Evolutionary conservation across 2,888 invertebrate species (phyloP), one percentile per base, ranked within the genome.

Genomic region (Vesta saturnalis): DNA sequence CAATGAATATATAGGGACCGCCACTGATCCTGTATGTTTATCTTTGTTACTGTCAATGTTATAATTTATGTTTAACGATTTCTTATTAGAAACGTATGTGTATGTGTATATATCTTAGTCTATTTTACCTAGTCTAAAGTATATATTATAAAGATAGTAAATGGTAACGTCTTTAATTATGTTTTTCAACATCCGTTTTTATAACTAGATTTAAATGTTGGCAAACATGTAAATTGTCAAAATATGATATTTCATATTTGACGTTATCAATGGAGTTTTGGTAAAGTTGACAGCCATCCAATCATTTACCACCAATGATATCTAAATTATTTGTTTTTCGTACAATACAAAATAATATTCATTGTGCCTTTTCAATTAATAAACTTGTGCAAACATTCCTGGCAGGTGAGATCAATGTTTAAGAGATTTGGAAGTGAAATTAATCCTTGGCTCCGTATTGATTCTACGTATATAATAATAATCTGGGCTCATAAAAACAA

Each of bases 321-420:
- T 81, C 82, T 78, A 83, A 83, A 83, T 83, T 82, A 78, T 79
- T 81, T 78, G 81, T 82, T 80, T 78, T 75, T 75, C 73, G 75
- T 74, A 74, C 72, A 74, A 77, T 76, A 75, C 75, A 73, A 71
- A 75, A 73, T 75, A 77, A 75, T 72, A 77, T 75, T 79, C 77
- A 76, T 75, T 77, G 82, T 82, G 81, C 81, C 81, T 82, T 81
- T 67, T 67, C 67, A 76, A 76, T 71, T 71, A 73, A 76, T 76
- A 78, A 74, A 77, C 75, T 61, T 64, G 59, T 74, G 76, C 72
- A 78, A 81, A 79, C 79, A 77, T 81, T 80, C 79, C 76, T 78
- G 77, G 77, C 82, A 83, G 83, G 83, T 83, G 79, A 83, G 83
- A 77, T 64, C 62, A 67, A 65, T 69, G 68, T 70, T 73, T 71